These are phyloP conservation scores for Cataglyphis hispanica DNA, from an alignment of 1,140 invertebrate genomes.

Conservation along the genomic window DNA sequence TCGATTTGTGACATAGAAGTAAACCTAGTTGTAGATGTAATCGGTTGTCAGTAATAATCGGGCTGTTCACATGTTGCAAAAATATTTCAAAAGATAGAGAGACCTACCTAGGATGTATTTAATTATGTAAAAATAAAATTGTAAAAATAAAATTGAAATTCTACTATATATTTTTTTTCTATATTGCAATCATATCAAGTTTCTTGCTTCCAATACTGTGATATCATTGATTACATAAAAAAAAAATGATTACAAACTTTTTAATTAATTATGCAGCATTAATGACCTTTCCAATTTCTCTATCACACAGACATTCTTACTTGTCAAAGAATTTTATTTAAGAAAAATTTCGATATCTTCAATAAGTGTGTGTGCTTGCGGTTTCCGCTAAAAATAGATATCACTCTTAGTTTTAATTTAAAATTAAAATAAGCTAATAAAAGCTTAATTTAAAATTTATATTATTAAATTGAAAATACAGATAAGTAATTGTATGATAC, in stretches of 20 bases:
- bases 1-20: conserved; percentile 22
- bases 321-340: too few species aligned
- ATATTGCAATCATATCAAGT: background rate
- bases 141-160: background rate
- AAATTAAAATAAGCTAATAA: too few species aligned
- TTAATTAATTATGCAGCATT: background rate
- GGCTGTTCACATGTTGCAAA: background rate
- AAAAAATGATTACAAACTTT: background rate
- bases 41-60: conserved; percentile 9
- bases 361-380: too few species aligned
- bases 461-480: background rate
- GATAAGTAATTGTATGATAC: background rate
- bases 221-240: background rate
- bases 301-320: background rate
- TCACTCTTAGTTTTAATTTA: background rate
- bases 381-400: too few species aligned
- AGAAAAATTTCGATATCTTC: too few species aligned
- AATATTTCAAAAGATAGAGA: background rate
- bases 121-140: background rate
- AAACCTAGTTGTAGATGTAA: background rate
- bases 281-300: background rate
- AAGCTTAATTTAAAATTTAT: background rate
- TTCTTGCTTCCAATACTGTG: background rate
- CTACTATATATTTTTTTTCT: background rate
- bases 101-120: background rate